Base-by-base conservation (phyloP, 2,797 vertebrate genomes). In the Pempheris klunzingeri region DNA sequence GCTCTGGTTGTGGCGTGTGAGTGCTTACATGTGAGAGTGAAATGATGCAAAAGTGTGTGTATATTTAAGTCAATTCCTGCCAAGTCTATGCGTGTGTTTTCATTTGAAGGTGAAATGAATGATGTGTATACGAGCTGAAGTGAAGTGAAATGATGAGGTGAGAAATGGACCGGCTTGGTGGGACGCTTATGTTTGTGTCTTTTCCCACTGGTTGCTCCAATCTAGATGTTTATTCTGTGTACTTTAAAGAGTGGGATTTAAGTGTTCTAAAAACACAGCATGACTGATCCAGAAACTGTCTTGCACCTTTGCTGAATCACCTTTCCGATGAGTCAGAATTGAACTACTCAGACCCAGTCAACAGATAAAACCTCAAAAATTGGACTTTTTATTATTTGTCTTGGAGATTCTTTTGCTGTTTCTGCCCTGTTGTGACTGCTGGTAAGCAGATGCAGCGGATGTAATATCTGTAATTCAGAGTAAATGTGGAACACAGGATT, bases 101-200 rank as follows among this genome's bases (percentile, higher is more conserved):
- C 50, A 60, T 68, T 61, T 77, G 39, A 73, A 57, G 60, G 49
- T 65, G 71, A 82, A 76, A 83, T 86, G 64, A 84, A 79, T 85
- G 78, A 81, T 14, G 49, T 15, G 9, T 53, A 61, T 59, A 64
- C 58, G 54, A 81, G 50, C 49, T 76, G 64, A 80, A 54, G 32
- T 76, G 64, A 80, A 54, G 32, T 68, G 61, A 80, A 78, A 52
- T 78, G 38, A 76, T 34, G 30, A 38, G 14, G 22, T 15, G n/a
- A 50, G 41, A 10, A 36, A 24, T 50, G 34, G 30, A 54, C n/a
- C 10, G 22, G 9, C 53, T 59, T 8, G 47, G 2, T 39, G 39
- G 76, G 61, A n/a, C 0, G 17, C 28, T 55, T 7, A 10, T 41
- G 24, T 71, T 74, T 79, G 68, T 76, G 46, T 58, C 2, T 26